These are phyloP conservation scores for Macrosoma leucophasiata DNA, from an alignment of 2,888 invertebrate genomes.

Conservation along the genomic window DNA sequence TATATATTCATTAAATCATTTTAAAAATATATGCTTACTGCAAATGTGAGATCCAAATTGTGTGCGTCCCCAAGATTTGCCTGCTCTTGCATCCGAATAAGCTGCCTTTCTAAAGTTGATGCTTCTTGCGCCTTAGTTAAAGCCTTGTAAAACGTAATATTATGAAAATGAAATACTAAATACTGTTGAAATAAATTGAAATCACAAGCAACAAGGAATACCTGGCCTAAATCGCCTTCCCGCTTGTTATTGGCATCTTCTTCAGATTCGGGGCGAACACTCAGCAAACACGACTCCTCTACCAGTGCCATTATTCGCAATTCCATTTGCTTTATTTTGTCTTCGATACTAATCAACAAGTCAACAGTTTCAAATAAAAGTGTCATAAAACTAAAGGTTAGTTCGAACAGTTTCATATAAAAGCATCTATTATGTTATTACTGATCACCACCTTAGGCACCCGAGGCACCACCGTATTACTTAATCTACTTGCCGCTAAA, in stretches of 20 bases:
- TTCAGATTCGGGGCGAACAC: constrained; percentile 47
- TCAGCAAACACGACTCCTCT: constrained; percentile 87
- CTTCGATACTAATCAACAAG: constrained; percentile 86
- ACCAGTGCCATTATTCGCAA: constrained; percentile 90
- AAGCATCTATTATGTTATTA: background rate
- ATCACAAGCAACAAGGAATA: constrained; percentile 15
- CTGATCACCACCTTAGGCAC: too few relatives aligned
- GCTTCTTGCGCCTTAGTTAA: constrained; percentile 97
- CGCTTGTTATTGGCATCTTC: constrained; percentile 45
- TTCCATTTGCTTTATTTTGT: constrained; percentile 92
- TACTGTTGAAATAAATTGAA: background rate
- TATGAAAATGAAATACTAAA: background rate
- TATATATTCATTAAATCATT: background rate
- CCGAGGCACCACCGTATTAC: too few relatives aligned
- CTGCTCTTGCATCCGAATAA: constrained; percentile 95
- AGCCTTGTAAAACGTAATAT: constrained; percentile 56
- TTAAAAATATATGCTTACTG: constrained; percentile 73
- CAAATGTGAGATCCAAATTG: constrained; percentile 96
- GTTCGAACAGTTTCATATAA: too few relatives aligned
- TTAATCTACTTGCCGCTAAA: too few relatives aligned
- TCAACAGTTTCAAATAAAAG: constrained; percentile 1
- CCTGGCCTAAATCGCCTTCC: constrained; percentile 56
- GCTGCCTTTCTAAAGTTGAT: constrained; percentile 91
- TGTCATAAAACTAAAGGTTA: background rate
- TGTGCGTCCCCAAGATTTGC: constrained; percentile 91